phyloP scores from a whole-genome alignment of 2,888 invertebrate species.

The Hemithea aestivaria region DNA sequence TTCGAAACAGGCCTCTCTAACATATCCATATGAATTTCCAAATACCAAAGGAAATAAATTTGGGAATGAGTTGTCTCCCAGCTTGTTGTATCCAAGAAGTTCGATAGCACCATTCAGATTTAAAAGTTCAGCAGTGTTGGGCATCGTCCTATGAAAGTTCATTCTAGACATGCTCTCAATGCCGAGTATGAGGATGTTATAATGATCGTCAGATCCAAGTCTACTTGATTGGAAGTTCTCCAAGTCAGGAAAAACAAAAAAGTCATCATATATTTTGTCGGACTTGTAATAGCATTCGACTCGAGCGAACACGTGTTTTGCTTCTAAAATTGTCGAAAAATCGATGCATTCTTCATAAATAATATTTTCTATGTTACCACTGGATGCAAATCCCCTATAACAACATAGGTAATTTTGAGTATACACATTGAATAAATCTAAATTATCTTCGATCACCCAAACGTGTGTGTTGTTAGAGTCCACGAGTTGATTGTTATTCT shows the following conservation, averaged over 20 bases:
- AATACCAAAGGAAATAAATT: conserved; percentile 90
- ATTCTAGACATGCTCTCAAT: conserved; percentile 90
- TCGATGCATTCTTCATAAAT: conserved; percentile 30
- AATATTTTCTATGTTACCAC: conserved; percentile 21
- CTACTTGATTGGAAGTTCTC: background rate
- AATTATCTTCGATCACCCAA: conserved; percentile 30
- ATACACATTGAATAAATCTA: conserved; percentile 22
- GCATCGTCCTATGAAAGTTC: conserved; percentile 90
- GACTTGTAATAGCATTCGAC: conserved; percentile 81
- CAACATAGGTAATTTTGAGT: conserved; percentile 32
- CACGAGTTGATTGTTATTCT: conserved; percentile 20
- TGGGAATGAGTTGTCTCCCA: conserved; percentile 94
- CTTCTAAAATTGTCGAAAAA: conserved; percentile 29
- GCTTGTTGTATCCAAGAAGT: conserved; percentile 92
- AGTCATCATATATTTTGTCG: conserved; percentile 32
- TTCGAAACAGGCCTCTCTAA: conserved; percentile 41
- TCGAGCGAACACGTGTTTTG: conserved; percentile 32
- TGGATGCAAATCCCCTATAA: conserved; percentile 30
- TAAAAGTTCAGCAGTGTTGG: conserved; percentile 80
- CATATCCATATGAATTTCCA: conserved; percentile 81
- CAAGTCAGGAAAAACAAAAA: conserved; percentile 28
- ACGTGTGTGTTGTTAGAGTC: conserved; percentile 34
- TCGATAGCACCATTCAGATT: conserved; percentile 82
- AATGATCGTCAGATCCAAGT: conserved; percentile 17
- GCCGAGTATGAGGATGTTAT: conserved; percentile 87